Evolutionary conservation across 2,113 vertebrate species (phyloP).

Genomic region (Megaceryle maxima): DNA sequence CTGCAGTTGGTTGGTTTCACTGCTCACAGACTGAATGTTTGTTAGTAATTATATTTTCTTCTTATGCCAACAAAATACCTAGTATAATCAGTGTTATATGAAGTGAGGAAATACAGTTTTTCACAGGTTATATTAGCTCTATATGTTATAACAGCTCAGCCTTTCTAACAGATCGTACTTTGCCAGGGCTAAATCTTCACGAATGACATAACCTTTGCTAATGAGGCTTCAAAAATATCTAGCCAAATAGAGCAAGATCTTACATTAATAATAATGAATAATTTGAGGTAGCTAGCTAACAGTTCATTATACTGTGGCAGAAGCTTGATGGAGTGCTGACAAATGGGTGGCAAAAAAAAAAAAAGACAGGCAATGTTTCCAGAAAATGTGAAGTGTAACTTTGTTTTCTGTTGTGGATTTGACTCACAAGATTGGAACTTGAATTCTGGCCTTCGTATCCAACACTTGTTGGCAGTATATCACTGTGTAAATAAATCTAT

Average conservation of each 20-base stretch:
- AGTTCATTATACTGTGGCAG: not conserved
- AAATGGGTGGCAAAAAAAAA: not conserved
- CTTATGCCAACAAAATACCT: not conserved
- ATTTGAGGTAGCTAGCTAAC: not conserved
- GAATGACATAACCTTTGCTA: not conserved
- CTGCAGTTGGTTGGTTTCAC: not conserved
- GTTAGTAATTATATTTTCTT: not conserved
- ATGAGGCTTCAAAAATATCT: not conserved
- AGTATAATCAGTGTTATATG: not conserved
- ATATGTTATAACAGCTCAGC: not conserved
- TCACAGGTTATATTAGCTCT: too few relatives aligned
- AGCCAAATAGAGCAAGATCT: not conserved
- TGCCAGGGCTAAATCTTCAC: not conserved
- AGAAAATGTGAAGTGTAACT: constrained; percentile 29
- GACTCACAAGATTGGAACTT: constrained; percentile 48
- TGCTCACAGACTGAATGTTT: not conserved
- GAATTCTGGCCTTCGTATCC: constrained; percentile 20
- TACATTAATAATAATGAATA: not conserved
- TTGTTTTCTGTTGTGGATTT: constrained; percentile 24
- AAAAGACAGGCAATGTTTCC: not conserved
- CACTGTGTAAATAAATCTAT: constrained; percentile 2
- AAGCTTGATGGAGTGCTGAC: constrained; percentile 6
- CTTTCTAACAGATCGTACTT: not conserved
- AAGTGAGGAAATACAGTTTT: too few relatives aligned
- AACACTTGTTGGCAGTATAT: constrained; percentile 5